Evolutionary conservation across 2,113 vertebrate genomes (phyloP), one percentile per base, ranked within the genome.

Genomic region (Copsychus sechellarum): DNA sequence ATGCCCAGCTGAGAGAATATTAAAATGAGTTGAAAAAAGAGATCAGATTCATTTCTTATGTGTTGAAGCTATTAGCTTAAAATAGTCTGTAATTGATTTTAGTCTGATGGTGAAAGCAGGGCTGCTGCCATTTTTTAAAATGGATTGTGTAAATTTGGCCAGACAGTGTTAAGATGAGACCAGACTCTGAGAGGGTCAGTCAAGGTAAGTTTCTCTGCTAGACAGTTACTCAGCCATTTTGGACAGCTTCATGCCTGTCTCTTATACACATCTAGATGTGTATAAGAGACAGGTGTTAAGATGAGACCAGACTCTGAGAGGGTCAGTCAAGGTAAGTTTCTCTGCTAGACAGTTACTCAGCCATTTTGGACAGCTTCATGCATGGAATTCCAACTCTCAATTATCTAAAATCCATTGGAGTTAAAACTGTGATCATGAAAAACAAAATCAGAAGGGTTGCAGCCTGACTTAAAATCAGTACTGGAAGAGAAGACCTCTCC

Each of bases 1-100:
- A 82, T 34, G 42, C 60, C 56, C 56, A 58, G 9, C 9, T 92
- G 93, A 86, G 50, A 80, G 47, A 86, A 77, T 77, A 91, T 88
- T 57, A 88, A 47, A 91, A 90, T 45, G 47, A 82, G 28, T 14
- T 66, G 42, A 28, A 84, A 85, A 82, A 73, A 73, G 57, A 72
- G 3, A 82, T 50, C 22, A n/a, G 22, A 80, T 80, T 88, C 0
- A 70, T 88, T 94, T 86, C 14, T 85, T 92, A 36, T 64, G 22
- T 83, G 81, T 61, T 93, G 73, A 95, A 93, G 26, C 33, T 62
- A 86, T 95, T 91, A 90, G 47, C 74, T 83, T 95, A 95, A 96
- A 92, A 94, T 73, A 94, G 82, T 53, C 84, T 48, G 22, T 73
- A 90, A 88, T 36, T 83, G 62, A 60, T 62, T 93, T 92, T 66